Evolutionary conservation across 2,888 invertebrate genomes (phyloP).

Genomic region (Drosophila hawaiiensis): DNA sequence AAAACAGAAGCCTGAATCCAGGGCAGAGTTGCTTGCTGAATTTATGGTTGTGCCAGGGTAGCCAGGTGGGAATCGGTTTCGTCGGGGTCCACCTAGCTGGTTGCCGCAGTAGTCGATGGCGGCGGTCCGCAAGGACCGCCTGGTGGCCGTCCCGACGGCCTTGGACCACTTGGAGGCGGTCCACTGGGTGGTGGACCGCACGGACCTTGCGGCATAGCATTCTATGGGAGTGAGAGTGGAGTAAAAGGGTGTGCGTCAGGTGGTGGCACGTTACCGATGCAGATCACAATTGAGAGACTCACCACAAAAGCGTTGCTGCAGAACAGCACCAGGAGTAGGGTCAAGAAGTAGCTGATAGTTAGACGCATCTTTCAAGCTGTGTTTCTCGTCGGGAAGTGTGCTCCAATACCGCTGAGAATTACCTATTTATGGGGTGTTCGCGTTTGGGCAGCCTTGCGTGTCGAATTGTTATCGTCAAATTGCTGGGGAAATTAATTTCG

Average conservation of each 20-base stretch:
- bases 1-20: not conserved
- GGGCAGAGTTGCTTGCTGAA: not conserved
- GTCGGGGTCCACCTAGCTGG: constrained; percentile 33
- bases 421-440: constrained; percentile 23
- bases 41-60: not conserved
- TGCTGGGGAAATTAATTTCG: constrained; percentile 16
- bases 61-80: not conserved
- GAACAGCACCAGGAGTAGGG: constrained; percentile 38
- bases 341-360: constrained; percentile 29
- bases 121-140: constrained; percentile 48
- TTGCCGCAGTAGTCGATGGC: constrained; percentile 48
- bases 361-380: constrained; percentile 47
- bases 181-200: constrained; percentile 64
- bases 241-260: not conserved
- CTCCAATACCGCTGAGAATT: not conserved
- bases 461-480: constrained; percentile 38
- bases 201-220: constrained; percentile 58
- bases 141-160: constrained; percentile 63
- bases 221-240: constrained; percentile 9
- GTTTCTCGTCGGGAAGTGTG: constrained; percentile 25
- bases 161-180: constrained; percentile 57
- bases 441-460: constrained; percentile 36
- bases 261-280: not conserved
- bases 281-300: not conserved
- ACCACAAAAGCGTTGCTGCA: constrained; percentile 55